Evolutionary conservation across 1,140 invertebrate genomes (phyloP).

Genomic region (Laodelphax striatellus): DNA sequence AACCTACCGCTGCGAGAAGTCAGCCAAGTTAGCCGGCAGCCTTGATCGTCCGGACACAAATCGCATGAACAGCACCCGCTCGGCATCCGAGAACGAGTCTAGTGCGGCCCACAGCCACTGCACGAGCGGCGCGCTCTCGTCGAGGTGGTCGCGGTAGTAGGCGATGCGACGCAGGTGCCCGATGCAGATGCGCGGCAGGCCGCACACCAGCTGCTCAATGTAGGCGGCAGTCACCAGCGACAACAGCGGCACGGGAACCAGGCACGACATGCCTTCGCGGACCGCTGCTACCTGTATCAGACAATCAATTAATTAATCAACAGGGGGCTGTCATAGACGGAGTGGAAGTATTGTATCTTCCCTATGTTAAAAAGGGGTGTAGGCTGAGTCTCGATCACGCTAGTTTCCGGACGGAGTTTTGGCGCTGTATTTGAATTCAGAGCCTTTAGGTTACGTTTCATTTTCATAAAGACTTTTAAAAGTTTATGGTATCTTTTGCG

Average conservation of each 20-base stretch:
- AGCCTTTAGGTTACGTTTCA: no score
- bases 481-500: no score
- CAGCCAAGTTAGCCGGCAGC: slow-evolving; percentile 50
- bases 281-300: slow-evolving; percentile 39
- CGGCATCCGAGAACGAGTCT: slow-evolving; percentile 48
- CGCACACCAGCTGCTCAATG: slow-evolving; percentile 53
- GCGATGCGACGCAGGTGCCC: slow-evolving; percentile 49
- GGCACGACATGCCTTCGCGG: slow-evolving; percentile 51
- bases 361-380: no score
- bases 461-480: no score
- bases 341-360: no score
- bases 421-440: no score
- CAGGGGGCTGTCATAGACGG: no score
- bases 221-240: slow-evolving; percentile 45
- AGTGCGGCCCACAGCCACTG: slow-evolving; percentile 54
- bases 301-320: not conserved
- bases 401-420: no score
- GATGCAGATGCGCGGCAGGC: slow-evolving; percentile 49
- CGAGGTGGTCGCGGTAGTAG: slow-evolving; percentile 46
- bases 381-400: no score
- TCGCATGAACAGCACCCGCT: slow-evolving; percentile 53
- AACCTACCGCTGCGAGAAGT: slow-evolving; percentile 45
- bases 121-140: slow-evolving; percentile 45
- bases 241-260: slow-evolving; percentile 51
- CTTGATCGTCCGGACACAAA: slow-evolving; percentile 56